Percentiles rank a stretch among this genome's conserved stretches.
Evolutionary conservation across 2,113 vertebrate genomes (phyloP).

Genomic region (Equus przewalskii): DNA sequence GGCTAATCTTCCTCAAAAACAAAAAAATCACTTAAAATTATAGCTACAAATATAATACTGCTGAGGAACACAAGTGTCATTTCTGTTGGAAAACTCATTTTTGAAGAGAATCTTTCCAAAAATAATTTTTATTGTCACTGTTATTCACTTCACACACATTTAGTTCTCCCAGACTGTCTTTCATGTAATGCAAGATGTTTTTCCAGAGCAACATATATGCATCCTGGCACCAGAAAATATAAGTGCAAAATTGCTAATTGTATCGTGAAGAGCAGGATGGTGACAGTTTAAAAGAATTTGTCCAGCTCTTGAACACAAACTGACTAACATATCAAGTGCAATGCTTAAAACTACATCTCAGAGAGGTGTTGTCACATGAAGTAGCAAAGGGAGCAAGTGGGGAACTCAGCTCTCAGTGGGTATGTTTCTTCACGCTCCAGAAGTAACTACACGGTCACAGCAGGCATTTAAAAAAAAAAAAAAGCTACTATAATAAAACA

Average conservation of each 20-base stretch:
- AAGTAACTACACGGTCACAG: background rate
- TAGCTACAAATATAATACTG: background rate
- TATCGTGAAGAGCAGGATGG: background rate
- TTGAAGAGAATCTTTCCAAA: background rate
- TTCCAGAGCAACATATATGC: background rate
- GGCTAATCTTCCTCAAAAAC: no score
- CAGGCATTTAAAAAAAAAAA: background rate
- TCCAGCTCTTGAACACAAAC: background rate
- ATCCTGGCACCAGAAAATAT: background rate
- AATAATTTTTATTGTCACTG: background rate
- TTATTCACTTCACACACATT: background rate
- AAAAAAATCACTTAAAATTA: background rate
- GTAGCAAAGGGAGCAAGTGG: background rate
- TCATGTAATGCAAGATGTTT: slow-evolving; percentile 24
- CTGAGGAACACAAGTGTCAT: background rate
- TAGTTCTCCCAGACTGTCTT: background rate
- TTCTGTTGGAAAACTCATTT: slow-evolving; percentile 11
- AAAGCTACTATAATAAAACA: background rate
- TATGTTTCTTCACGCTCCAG: background rate
- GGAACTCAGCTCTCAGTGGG: background rate
- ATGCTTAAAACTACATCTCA: background rate
- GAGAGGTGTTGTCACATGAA: background rate
- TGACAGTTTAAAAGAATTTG: background rate
- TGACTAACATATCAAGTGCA: slow-evolving; percentile 33
- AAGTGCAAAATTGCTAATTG: background rate